Base-by-base conservation (phyloP, 2,113 vertebrate species). In the Meles meles region DNA sequence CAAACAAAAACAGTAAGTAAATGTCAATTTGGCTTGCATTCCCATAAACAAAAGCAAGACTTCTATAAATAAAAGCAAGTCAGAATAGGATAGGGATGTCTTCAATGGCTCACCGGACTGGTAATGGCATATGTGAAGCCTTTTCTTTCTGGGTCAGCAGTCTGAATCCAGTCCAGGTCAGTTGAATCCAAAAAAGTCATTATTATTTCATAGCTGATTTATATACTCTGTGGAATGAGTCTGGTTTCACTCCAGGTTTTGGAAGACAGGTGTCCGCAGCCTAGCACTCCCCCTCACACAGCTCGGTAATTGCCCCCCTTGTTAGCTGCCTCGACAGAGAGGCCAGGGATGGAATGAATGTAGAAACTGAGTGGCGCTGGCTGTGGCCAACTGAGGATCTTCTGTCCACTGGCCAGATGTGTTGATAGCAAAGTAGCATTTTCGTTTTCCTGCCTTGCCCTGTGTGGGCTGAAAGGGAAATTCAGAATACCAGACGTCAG, bases 171-270 rank as follows among this genome's bases (percentile, higher is more conserved):
- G 47, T 9, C n/a, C 87, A 85, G 67, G 74, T 97, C 81, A 97
- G 61, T 37, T 93, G 93, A 97, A 93, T 97, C 83, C 80, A 90
- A 88, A 96, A 71, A 95, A 61, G 31, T 93, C 97, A 98, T 98
- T 97, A 94, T 87, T 95, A n/a, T 88, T 96, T 98, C 84, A 92
- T 37, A 72, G 91, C 59, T 97, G 89, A 95, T 85, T 88, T 97
- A 88, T 86, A 67, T 42, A 86, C n/a, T 91, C 14, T 39, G n/a
- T 59, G 71, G 71, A 90, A 90, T 34, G 83, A 84, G 81, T 71
- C 39, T 96, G 77, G 49, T 86, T 90, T 97, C 49, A 44, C 15
- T 90, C 52, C 34, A 47, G 65, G 6, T 79, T 96, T 93, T 44
- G 37, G 83, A 94, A 94, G 84, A 71, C 37, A 87, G 65, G 65